phyloP scores from a whole-genome alignment of 2,888 invertebrate species.

The Norana najaformis region DNA sequence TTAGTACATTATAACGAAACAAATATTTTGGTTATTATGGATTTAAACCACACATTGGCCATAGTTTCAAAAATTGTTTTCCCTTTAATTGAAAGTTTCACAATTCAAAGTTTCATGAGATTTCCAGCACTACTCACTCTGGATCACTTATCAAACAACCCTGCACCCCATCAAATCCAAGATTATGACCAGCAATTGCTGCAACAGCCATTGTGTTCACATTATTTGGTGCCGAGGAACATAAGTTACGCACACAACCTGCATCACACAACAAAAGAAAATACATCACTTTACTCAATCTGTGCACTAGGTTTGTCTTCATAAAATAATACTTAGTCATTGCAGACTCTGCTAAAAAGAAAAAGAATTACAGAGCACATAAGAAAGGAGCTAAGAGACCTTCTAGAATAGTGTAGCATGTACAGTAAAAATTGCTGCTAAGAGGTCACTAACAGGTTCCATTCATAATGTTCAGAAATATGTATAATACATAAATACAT shows the following conservation, averaged over 20 bases:
- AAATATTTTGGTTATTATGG: too few relatives aligned
- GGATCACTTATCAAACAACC: conserved; percentile 66
- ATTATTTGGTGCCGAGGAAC: conserved; percentile 68
- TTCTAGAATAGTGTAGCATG: background rate
- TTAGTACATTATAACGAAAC: too few relatives aligned
- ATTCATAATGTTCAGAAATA: too few relatives aligned
- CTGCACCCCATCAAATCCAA: conserved; percentile 65
- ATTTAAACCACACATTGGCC: background rate
- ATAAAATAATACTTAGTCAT: conserved; percentile 15
- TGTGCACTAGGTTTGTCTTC: background rate
- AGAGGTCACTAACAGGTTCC: too few relatives aligned
- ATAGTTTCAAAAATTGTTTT: background rate
- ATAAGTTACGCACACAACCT: conserved; percentile 66
- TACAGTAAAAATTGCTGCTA: background rate
- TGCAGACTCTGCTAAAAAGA: background rate
- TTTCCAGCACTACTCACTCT: conserved; percentile 52
- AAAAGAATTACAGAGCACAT: background rate
- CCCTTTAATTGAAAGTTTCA: background rate
- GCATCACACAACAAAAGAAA: conserved; percentile 31
- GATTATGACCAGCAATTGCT: conserved; percentile 64
- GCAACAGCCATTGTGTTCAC: conserved; percentile 70
- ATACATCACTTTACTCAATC: background rate
- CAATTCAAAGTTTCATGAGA: background rate
- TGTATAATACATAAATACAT: too few relatives aligned
- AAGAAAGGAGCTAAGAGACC: background rate